Evolutionary conservation across 2,113 vertebrate genomes (phyloP), one percentile per base, ranked within the genome.

Genomic region (Pterocles gutturalis): DNA sequence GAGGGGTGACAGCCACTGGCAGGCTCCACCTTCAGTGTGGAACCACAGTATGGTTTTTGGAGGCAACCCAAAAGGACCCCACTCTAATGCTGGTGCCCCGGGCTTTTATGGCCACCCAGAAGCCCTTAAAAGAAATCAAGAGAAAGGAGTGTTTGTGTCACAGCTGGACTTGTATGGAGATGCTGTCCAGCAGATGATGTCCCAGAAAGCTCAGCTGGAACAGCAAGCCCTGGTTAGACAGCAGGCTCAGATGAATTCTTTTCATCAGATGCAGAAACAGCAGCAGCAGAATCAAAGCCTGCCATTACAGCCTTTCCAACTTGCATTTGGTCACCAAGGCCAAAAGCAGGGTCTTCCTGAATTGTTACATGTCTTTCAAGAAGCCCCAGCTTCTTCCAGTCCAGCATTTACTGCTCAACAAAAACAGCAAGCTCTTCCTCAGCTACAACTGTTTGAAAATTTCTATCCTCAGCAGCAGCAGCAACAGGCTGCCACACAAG

Each of bases 311-410:
- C 98, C 99, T 82, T 99, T 99, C 96, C 99, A 99, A 96, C 85
- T 99, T 97, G 99, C 99, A 1, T 99, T 99, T 21, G 99, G 99
- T 89, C 99, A 99, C 96, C 99, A 99, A 95, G 98, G 98, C 83
- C 98, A 99, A 87, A 99, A 99, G 96, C 99, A 98, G 86, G 98
- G 98, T 95, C 98, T 99, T 87, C 97, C 98, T 25, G 98, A 98
- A 20, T 98, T 99, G 93, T 98, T 99, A 94, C 99, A 99, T 75
- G 98, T 98, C 81, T 99, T 99, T 96, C 99, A 99, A 91, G 98
- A 99, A 90, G 97, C 98, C 49, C 98, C 98, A 4, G 53, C 97
- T 49, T 97, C 97, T 83, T 96, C 98, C 55, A 98, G 97, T 82
- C 95, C 98, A 3, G 95, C 97, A 3, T 96, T 97, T 36, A 92